These are phyloP conservation scores for Siniperca undulata DNA, from an alignment of 2,797 vertebrate species.

Conservation along the genomic window DNA sequence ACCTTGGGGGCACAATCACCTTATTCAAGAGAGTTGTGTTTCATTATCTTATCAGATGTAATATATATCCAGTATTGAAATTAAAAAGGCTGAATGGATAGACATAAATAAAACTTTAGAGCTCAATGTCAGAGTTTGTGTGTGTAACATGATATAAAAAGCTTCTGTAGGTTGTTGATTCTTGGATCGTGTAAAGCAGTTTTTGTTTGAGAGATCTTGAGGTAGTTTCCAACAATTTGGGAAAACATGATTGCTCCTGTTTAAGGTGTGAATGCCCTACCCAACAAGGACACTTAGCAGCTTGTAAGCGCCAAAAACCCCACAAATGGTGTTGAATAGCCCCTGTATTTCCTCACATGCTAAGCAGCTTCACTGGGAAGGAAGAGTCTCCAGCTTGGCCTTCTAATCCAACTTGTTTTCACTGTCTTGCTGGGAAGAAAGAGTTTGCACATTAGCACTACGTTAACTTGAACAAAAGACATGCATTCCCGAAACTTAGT, in stretches of 20 bases:
- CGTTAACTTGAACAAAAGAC: constrained; percentile 81
- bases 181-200: background rate
- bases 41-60: constrained; percentile 5
- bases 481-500: constrained; percentile 77
- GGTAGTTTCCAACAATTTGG: constrained; percentile 8
- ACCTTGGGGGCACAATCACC: background rate
- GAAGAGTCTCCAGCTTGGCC: constrained; percentile 59
- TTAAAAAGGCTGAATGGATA: background rate
- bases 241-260: constrained; percentile 49
- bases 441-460: constrained; percentile 80
- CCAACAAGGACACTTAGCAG: constrained; percentile 68
- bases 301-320: constrained; percentile 71
- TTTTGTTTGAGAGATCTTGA: constrained; percentile 24
- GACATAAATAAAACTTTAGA: background rate
- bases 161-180: constrained; percentile 41
- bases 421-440: constrained; percentile 85
- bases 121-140: background rate
- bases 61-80: constrained; percentile 1
- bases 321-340: constrained; percentile 71
- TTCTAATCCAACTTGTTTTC: constrained; percentile 88
- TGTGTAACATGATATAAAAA: background rate
- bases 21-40: background rate
- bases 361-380: constrained; percentile 68
- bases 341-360: constrained; percentile 77
- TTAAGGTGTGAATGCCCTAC: constrained; percentile 74